Percentiles rank a stretch among this genome's conserved stretches.
Conservation (phyloP, 2,888 invertebrate genomes). For the Suillia variegata region DNA sequence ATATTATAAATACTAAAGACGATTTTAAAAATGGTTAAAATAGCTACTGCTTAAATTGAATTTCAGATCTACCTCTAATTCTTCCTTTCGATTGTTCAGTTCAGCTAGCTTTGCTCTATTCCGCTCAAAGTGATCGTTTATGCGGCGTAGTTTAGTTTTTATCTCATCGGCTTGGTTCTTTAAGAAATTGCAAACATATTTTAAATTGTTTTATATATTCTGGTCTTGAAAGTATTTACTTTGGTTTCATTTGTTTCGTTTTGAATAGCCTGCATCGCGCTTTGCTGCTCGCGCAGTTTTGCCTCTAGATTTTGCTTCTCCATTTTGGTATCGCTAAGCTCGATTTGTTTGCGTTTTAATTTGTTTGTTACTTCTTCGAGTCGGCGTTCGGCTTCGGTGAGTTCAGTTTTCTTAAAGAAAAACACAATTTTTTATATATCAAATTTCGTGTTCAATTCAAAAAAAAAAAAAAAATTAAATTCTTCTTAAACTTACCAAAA, state of each 20-base stretch:
- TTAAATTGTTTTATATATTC: no score
- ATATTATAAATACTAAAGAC: no score
- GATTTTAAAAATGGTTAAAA: no score
- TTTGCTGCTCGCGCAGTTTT: slow-evolving; percentile 38
- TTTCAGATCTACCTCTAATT: slow-evolving; percentile 21
- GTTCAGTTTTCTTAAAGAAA: slow-evolving; percentile 47
- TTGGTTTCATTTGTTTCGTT: slow-evolving; percentile 39
- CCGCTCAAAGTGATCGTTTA: slow-evolving; percentile 24
- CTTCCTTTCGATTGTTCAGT: slow-evolving; percentile 21
- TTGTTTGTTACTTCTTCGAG: slow-evolving; percentile 49
- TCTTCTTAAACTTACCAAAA: slow-evolving; percentile 51
- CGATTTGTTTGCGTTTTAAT: slow-evolving; percentile 52
- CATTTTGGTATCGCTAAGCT: slow-evolving; percentile 27
- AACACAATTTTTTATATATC: slow-evolving; percentile 9
- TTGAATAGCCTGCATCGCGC: slow-evolving; percentile 58
- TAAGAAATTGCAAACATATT: slow-evolving; percentile 10
- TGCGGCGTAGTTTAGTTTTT: slow-evolving; percentile 34
- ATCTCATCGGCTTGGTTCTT: slow-evolving; percentile 36
- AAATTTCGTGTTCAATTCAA: background rate
- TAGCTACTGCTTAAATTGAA: no score
- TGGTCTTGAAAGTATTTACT: no score
- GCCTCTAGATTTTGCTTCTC: slow-evolving; percentile 27
- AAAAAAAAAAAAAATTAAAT: background rate
- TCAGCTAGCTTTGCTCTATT: slow-evolving; percentile 30
- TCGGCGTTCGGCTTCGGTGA: slow-evolving; percentile 58